Base-by-base conservation (phyloP, 2,888 invertebrate genomes). In the Synanthedon tipuliformis region DNA sequence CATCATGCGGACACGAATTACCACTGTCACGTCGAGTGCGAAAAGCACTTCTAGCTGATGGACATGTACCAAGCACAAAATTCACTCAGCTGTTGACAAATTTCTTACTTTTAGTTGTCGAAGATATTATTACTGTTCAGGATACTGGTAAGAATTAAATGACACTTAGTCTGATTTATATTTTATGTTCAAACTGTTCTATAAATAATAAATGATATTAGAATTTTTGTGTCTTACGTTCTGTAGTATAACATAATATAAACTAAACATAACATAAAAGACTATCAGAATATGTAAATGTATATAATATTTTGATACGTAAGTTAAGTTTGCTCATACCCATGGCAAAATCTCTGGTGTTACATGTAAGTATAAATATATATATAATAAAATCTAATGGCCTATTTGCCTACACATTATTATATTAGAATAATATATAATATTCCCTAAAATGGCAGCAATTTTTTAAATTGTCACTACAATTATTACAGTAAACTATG, bases 81-180 rank as follows among this genome's bases (percentile, higher is more conserved):
- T 54, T 51, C 41, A 49, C 49, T 10, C 50, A 68, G 18, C 54
- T 66, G 1, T 40, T 65, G 2, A 55, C 65, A 0, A 62, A 75
- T 54, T 63, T 66, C 27, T 50, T 62, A 34, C 64, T 69, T 8
- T 65, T 65, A n/a, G 57, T 64, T 27, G 55, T 57, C 13, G 63
- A 63, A 3, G 75, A 75, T 40, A 54, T 40, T 8, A 45, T 50
- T n/a, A 34, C 50, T n/a, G n/a, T 41, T 1, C 18, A 51, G 8
- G 34, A 40, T 10, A 52, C 40, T 41, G 45, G 48, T 55, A 48
- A 5, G 27, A 13, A 3, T 50, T 2, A 15, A 18, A 11, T 15
- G 18, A 49, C 11, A 49, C 2, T 1, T 34, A 34, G 8, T 34
- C 27, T 34, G 8, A 34, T 34, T 23, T 23, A 23, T 18, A 16